Evolutionary conservation across 2,888 invertebrate species (phyloP), one percentile per base, ranked within the genome.

Genomic region (Lasioglossum leucozonium): DNA sequence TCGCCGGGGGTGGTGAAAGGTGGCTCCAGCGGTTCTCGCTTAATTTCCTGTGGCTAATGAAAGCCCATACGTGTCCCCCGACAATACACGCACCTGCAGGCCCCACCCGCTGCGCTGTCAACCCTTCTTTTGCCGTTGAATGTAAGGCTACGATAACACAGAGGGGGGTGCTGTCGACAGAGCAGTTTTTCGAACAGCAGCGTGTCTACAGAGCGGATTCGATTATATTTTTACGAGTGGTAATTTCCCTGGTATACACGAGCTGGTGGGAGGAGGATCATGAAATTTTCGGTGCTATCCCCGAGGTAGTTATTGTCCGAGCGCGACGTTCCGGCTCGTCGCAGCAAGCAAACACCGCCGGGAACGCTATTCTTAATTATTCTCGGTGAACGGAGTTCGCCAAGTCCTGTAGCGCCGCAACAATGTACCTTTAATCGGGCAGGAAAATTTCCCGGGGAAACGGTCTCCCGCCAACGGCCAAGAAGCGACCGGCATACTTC

Each of bases 31-130:
- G 92, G 91, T 90, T 87, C 91, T 92, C 92, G 91, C 91, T 94
- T 94, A 93, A 94, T 94, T 94, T 94, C 94, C 94, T 94, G 94
- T 87, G 94, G 93, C 93, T 94, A 94, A 94, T 94, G 94, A 94
- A 94, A 94, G 93, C 87, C 87, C 90, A 85, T 91, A 91, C 91
- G 75, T 81, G 82, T 79, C 80, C 82, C 84, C 79, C 71, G 75
- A 37, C 84, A 74, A 85, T 82, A 88, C 79, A 86, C 84, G 88
- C 85, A 86, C 82, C 82, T 79, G 76, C 86, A 74, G 18, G 47
- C 40, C 67, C 77, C 40, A 72, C 34, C 65, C n/a, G 37, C 47
- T 30, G n/a, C 34, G 18, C 40, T 11, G 79, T 58, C 82, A 72
- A 81, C 79, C 79, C 80, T 79, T 84, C 86, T 83, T 81, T 86